Base-by-base conservation (phyloP, 2,888 invertebrate species). In the Atrina japonica region DNA sequence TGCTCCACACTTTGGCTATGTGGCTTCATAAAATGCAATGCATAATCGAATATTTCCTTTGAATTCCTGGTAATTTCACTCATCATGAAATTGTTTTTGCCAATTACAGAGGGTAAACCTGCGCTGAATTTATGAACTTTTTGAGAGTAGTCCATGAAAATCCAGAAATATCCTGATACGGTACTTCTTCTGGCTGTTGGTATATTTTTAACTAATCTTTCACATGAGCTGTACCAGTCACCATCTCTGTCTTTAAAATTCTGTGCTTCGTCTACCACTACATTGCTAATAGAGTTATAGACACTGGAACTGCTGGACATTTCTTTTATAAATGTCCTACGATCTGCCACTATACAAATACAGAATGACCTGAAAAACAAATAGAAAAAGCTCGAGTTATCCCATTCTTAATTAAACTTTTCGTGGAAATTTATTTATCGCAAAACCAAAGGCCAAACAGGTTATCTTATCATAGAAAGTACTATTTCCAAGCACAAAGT, bases 181-280 rank as follows among this genome's bases (percentile, higher is more conserved):
- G 14, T 58, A n/a, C 16, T 25, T 47, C n/a, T 56, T 21, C 23
- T 23, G 40, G 40, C 16, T 56, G 6, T 9, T 29, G 21, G 23
- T 55, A 27, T 11, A 23, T 27, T 41, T 35, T 40, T 45, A 3
- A 49, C 41, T 14, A 70, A 59, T 59, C 75, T 74, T 16, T 78
- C 73, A 49, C 81, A 80, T 64, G 83, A 60, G 55, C 77, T 66
- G 67, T 84, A 86, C 86, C 83, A 84, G 61, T 86, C 83, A 41
- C 86, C 86, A 70, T 86, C 86, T 66, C 86, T 70, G 73, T 82
- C 84, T 60, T 86, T 86, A 72, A 86, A 86, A 66, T 86, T 86
- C 73, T 86, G 86, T 18, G 77, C 84, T 69, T 86, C 86, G 55
- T 86, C 86, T 3, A 86, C 78, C 18, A 86, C 69, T 9, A 86